A percentile compares a stretch with the other conserved stretches of the same genome.
These are phyloP conservation scores for Ephestia elutella DNA, from an alignment of 1,140 invertebrate genomes.

Conservation along the genomic window DNA sequence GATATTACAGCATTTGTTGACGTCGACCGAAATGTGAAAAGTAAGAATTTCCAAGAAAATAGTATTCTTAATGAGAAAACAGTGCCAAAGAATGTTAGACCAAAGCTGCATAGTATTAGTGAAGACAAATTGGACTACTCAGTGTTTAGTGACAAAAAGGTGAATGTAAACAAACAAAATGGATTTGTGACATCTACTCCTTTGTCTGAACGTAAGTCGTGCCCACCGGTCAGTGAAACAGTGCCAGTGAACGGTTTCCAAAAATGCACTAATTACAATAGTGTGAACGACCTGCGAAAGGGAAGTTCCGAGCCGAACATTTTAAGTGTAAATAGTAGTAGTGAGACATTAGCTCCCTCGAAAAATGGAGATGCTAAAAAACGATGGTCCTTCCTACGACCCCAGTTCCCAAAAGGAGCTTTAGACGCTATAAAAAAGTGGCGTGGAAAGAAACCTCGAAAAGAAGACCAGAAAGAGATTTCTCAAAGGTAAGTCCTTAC, in stretches of 20 bases:
- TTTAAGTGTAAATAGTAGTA: conserved; percentile 30
- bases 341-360: conserved; percentile 27
- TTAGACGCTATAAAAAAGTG: conserved; percentile 59
- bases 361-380: conserved; percentile 49
- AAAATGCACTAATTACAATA: conserved; percentile 45
- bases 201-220: conserved; percentile 53
- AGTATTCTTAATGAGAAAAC: conserved; percentile 60
- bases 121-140: conserved; percentile 41
- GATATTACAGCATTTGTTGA: conserved; percentile 62
- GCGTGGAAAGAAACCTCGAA: conserved; percentile 51
- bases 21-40: conserved; percentile 45
- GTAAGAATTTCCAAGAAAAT: conserved; percentile 56
- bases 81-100: conserved; percentile 22
- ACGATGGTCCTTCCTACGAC: conserved; percentile 54
- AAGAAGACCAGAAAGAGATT: neutral
- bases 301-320: conserved; percentile 60
- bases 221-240: conserved; percentile 37
- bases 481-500: conserved; percentile 11
- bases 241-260: conserved; percentile 49
- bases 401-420: conserved; percentile 55
- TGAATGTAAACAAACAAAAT: conserved; percentile 36
- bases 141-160: conserved; percentile 48
- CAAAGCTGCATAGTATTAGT: conserved; percentile 48
- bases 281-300: conserved; percentile 53
- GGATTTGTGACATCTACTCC: conserved; percentile 60